Evolutionary conservation across 1,140 invertebrate species (phyloP), one percentile per base, ranked within the genome.

Genomic region (Heliothis virescens): DNA sequence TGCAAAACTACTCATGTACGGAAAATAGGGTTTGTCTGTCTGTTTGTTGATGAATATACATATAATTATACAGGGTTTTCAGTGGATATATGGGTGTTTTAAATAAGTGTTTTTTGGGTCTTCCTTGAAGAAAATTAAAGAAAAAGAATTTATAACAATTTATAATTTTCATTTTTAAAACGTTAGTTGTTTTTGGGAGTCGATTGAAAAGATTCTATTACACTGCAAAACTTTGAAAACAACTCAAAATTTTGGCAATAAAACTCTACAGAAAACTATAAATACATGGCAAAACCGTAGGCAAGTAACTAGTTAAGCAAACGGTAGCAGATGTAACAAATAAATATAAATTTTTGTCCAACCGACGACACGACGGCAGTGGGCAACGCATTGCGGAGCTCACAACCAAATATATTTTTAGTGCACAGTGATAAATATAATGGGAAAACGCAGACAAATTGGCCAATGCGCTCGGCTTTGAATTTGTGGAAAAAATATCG

Each of bases 301-400:
- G 12, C 18, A 21, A 34, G 15, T 16, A 63, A 15, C 59, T 73
- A 79, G 50, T 60, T 53, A 55, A 48, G n/a, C 50, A 26, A 79
- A 63, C 48, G 63, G 79, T 50, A 77, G 34, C 79, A 80, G 62
- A 80, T 80, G 79, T 80, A 76, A 80, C 79, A 80, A 76, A 80
- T 80, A 80, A 80, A 80, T 76, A 80, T 80, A 80, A 76, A 75
- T 80, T 80, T 69, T 60, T 71, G 73, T 72, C 21, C 67, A 60
- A 55, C 9, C 55, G 79, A 57, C 73, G 72, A 76, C 73, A 62
- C 41, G 48, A 63, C 74, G 71, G 65, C 47, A 60, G 52, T 53
- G 72, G 21, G 29, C 15, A 72, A 81, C 79, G 79, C 79, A 81
- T 77, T 81, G 79, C 79, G 65, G 79, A 67, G 75, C 53, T 69